Evolutionary conservation across 2,113 vertebrate genomes (phyloP), one percentile per base, ranked within the genome.

Genomic region (Hemibagrus wyckioides): DNA sequence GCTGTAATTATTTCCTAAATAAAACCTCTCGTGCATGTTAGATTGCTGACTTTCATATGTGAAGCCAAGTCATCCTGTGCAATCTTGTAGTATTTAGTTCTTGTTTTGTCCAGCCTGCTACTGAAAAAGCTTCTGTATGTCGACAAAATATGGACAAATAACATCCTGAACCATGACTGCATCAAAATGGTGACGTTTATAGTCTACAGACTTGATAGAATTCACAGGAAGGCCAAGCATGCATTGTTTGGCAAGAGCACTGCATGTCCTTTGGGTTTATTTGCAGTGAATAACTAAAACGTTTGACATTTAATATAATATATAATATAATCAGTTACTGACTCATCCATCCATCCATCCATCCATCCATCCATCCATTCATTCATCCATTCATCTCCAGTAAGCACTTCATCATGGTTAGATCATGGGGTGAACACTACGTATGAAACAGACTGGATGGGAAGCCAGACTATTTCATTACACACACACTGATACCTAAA

Each of bases 51-150:
- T 80, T 71, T 33, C 11, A 23, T 50, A 57, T 3, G 85, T 39
- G 52, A 81, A 81, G 79, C 57, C 81, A 65, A 65, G 81, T 83
- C 81, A 83, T 83, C 81, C 57, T 65, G 81, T 65, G 59, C 36
- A 19, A n/a, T 82, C 80, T 65, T 21, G n/a, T 9, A 8, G 71
- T 14, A 17, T 61, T 15, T 13, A 82, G 3, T 10, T 65, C 14
- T n/a, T 61, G 13, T 30, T 63, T 82, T 63, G 63, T 82, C 6
- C 6, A 63, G 23, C 8, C 28, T 1, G 4, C 28, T 83, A 6
- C 30, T 83, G 10, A 59, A 82, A 82, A 63, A 41, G 23, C 36
- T 65, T 30, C 48, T 63, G 21, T 4, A 48, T 82, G n/a, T n/a
- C 17, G 2, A 1, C 14, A 57, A 82, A 9, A 61, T 33, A 15